phyloP scores from a whole-genome alignment of 1,140 invertebrate genomes.

The Archivesica marissinica region DNA sequence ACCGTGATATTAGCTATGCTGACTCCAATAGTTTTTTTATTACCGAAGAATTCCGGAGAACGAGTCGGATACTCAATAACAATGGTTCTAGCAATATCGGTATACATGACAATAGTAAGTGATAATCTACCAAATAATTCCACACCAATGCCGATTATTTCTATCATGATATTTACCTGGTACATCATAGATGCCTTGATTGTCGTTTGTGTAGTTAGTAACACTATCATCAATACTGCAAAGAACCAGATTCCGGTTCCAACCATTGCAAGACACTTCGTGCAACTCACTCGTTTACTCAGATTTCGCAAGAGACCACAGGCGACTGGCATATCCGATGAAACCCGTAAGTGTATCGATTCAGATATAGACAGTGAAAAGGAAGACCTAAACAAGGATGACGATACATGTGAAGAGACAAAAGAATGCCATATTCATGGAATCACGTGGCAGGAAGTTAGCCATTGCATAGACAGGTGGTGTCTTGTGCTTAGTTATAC shows the following conservation, averaged over 20 bases:
- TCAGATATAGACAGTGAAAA: neutral
- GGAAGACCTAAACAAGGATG: neutral
- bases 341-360: constrained; percentile 2
- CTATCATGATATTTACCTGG: constrained; percentile 35
- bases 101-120: constrained; percentile 42
- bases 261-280: neutral
- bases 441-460: constrained; percentile 39
- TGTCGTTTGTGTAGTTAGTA: constrained; percentile 2
- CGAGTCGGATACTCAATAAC: constrained; percentile 28
- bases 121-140: constrained; percentile 32
- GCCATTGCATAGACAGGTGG: constrained; percentile 3
- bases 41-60: constrained; percentile 36
- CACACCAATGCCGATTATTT: constrained; percentile 19
- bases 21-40: constrained; percentile 19
- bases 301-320: too few relatives aligned
- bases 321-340: too few relatives aligned
- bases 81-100: constrained; percentile 31
- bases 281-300: neutral
- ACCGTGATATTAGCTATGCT: constrained; percentile 4
- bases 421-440: too few relatives aligned
- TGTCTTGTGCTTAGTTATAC: constrained; percentile 11
- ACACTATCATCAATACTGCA: neutral
- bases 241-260: neutral
- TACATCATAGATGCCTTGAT: constrained; percentile 18
- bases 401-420: neutral